These are phyloP conservation scores for Xenopus borealis DNA, from an alignment of 2,113 vertebrate genomes.

Conservation along the genomic window DNA sequence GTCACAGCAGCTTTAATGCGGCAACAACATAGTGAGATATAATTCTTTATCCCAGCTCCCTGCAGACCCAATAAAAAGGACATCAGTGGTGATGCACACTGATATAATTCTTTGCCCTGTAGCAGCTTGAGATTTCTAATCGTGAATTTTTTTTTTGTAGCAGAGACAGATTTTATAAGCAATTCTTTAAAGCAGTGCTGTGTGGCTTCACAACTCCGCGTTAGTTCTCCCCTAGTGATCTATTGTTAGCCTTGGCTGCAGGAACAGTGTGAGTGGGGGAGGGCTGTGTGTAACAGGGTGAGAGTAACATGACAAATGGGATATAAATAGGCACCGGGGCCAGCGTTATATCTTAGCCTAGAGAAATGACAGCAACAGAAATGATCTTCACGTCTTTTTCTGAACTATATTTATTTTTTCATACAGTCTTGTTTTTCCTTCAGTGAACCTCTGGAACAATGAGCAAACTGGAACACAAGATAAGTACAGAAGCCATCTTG, in stretches of 20 bases:
- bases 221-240: background rate
- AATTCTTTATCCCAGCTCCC: no score
- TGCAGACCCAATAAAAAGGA: background rate
- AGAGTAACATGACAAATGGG: background rate
- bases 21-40: background rate
- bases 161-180: background rate
- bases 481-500: no score
- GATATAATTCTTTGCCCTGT: no score
- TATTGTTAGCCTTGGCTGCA: slow-evolving; percentile 18
- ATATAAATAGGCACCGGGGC: slow-evolving; percentile 7
- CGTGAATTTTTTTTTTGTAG: no score
- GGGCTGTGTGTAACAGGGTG: background rate
- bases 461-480: no score
- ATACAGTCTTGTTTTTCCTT: no score
- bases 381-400: no score
- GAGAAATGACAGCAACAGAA: background rate
- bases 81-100: background rate
- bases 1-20: background rate
- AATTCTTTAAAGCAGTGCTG: background rate
- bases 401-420: no score
- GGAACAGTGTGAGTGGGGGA: background rate
- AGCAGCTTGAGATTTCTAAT: no score
- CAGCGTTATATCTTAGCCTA: background rate
- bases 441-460: no score
- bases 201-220: background rate